A percentile compares a stretch with the other conserved stretches of the same genome.
Conservation (phyloP, 2,113 vertebrate genomes). For the Grus americana region DNA sequence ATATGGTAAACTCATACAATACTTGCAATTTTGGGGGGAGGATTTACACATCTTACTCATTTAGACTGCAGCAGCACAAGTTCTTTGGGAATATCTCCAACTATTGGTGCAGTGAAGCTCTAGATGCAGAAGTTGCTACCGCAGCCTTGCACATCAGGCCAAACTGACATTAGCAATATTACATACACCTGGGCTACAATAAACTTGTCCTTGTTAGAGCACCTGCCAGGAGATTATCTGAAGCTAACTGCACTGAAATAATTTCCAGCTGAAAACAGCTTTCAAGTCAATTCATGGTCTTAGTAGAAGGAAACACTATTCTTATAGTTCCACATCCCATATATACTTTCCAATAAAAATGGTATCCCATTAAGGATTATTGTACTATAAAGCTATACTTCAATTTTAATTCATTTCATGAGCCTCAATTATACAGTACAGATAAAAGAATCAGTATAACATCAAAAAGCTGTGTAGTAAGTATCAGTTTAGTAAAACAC, state of each 20-base stretch:
- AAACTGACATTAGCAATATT: neutral
- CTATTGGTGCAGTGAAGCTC: neutral
- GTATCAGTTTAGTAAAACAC: neutral
- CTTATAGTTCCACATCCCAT: too few relatives aligned
- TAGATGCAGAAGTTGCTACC: neutral
- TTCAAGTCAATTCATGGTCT: neutral
- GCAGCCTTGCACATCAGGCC: neutral
- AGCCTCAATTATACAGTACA: neutral
- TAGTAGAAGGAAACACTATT: neutral
- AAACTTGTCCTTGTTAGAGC: neutral
- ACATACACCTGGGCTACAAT: neutral
- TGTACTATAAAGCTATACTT: neutral
- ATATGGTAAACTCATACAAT: neutral
- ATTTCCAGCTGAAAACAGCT: neutral
- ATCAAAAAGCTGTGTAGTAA: neutral
- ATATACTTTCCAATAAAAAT: neutral
- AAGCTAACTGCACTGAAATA: neutral
- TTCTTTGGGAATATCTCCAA: neutral
- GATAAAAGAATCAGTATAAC: neutral
- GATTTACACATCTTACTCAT: neutral
- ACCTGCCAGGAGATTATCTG: neutral
- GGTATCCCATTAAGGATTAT: neutral
- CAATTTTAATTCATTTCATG: neutral
- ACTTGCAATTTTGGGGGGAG: neutral
- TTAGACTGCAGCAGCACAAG: neutral